Evolutionary conservation across 1,140 invertebrate species (phyloP), one percentile per base, ranked within the genome.

Genomic region (Eumaeus atala): DNA sequence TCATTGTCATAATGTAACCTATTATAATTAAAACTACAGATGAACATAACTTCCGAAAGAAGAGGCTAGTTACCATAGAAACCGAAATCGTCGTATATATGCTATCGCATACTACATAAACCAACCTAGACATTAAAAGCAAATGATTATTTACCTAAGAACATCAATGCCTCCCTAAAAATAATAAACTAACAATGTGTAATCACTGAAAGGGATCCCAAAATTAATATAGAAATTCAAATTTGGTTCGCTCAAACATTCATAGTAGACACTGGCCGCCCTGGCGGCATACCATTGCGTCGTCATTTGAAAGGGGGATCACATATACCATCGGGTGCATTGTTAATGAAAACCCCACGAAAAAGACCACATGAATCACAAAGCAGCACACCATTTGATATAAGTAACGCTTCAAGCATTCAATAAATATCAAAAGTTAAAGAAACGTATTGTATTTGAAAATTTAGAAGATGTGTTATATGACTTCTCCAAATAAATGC

Each of bases 141-240:
- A 28, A 28, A 28, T 28, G 21, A 28, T 28, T 28, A 28, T 28
- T n/a, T n/a, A 48, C 28, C 33, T 12, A 34, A 56, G 34, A n/a
- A 49, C 44, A 21, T 37, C 42, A 10, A 38, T 37, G 48, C 5
- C 38, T 16, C 35, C 34, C 11, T 21, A 18, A 48, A 48, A 28
- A 14, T 42, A 38, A 38, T 42, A 40, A 18, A 52, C 3, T 42
- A 16, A 40, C 37, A 18, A 14, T 51, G 21, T 52, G 40, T 42
- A 52, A 52, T 52, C 34, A 56, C 50, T 37, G 51, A 34, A 61
- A 57, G 38, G 44, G 49, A 33, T 42, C 34, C 42, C 36, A 33
- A 21, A 40, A 57, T 66, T 66, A 73, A 78, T 75, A 79, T 75
- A 74, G 71, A 79, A 74, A 79, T 74, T 68, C 70, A 75, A 77